Evolutionary conservation across 2,113 vertebrate species (phyloP), one percentile per base, ranked within the genome.

Genomic region (Prochilodus magdalenae): DNA sequence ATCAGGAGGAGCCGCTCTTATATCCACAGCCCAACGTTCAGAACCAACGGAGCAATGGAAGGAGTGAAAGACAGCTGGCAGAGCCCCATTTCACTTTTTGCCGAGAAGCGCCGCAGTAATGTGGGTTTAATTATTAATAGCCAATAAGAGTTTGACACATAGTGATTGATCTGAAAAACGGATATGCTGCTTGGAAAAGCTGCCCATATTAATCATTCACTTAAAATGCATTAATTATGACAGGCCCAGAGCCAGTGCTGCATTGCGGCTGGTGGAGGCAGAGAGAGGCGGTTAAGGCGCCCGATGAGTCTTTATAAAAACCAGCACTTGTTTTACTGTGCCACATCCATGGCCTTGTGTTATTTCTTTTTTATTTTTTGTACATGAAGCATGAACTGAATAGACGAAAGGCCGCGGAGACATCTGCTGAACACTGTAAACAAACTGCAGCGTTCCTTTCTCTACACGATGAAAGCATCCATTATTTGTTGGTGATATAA

Each of bases 171-270:
- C 86, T 83, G 79, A 87, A 62, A 86, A 85, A 69, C 72, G 72
- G 70, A 80, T 40, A 7, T n/a, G 60, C 66, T 81, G 59, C 76
- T 73, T 79, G 86, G 83, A 88, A 76, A 53, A 79, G 77, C 89
- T 82, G 77, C 73, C 76, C 73, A 81, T 86, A 75, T 88, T 89
- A 90, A 90, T 90, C 89, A 90, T 87, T 87, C 59, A 65, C 67
- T 84, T 75, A 84, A 84, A 92, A 90, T 90, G 73, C 80, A 92
- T 92, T 91, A 86, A 91, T 90, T 88, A 89, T 86, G 89, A 89
- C 36, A 84, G 77, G 66, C 36, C 72, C 70, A 62, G 74, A 73
- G 81, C 71, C 47, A 27, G 63, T 83, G 26, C 87, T 91, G 92
- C 88, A 90, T 76, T 90, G 91, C 91, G 88, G 89, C 88, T 67